Base-by-base conservation (phyloP, 2,888 invertebrate genomes). In the Hylaea fasciaria region DNA sequence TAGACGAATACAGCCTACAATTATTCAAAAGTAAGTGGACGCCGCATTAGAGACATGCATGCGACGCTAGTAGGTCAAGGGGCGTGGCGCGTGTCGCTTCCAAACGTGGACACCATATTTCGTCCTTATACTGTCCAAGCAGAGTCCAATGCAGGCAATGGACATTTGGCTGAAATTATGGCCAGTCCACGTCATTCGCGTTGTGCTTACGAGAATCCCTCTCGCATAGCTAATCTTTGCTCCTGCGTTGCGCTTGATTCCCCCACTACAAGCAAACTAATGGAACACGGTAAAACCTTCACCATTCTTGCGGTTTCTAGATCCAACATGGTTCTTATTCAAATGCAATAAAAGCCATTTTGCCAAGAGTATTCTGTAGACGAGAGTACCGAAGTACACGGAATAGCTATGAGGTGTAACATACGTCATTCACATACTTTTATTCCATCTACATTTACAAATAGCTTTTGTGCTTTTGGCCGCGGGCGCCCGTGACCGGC, bases 51-150 rank as follows among this genome's bases (percentile, higher is more conserved):
- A 60, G 59, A 58, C 60, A 56, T 58, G 56, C 64, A 68, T 62
- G 57, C 44, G 56, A 41, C 41, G 48, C 55, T 55, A 64, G 62
- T 71, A 62, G 70, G 71, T 65, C 68, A 67, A 57, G 59, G 65
- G 72, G 72, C 71, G 72, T 63, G 67, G 63, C 54, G 17, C 45
- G 48, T 64, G 69, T 68, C 69, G 60, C 63, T 66, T 60, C 62
- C 66, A 67, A 57, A 57, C 64, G 63, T 64, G 60, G 56, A 60
- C 57, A 47, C 62, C 68, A 70, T 65, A 66, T 67, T 62, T 69
- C 61, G 56, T 57, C 57, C 62, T 66, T 65, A 66, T 65, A 60
- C 57, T 59, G 54, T 52, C 58, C 46, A 37, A 55, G 53, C 56
- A 44, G 29, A 61, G 60, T 66, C 55, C 59, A 47, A 44, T 63